Base-by-base conservation (phyloP, 2,797 vertebrate genomes). In the Trachops cirrhosus region DNA sequence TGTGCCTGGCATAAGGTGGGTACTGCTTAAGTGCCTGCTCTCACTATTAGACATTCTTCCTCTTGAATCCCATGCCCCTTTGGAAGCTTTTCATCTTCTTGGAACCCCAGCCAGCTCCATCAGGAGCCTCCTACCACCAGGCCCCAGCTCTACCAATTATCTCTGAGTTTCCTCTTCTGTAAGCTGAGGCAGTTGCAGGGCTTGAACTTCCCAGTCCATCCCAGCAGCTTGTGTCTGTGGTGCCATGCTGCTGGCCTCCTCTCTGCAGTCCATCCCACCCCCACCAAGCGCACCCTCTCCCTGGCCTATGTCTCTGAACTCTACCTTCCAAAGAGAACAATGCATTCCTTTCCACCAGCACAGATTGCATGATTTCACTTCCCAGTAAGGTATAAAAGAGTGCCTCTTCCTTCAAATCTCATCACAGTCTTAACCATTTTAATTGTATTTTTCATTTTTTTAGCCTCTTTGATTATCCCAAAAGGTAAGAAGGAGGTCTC, bases 141-240 rank as follows among this genome's bases (percentile, higher is more conserved):
- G 41, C 4, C 18, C 29, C 21, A 77, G 39, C 48, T 68, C 46
- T 41, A 44, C 26, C 4, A n/a, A 18, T 11, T 34, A 9, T 52
- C 50, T 74, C 29, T 71, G 59, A 57, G 48, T 48, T 89, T 75
- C 50, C 54, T 89, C 21, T 22, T 44, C n/a, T 37, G 48, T 86
- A 37, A 80, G 29, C 12, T 22, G 74, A 95, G 89, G 50, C 57
- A 24, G 37, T 7, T 19, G 26, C 46, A 6, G 29, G 52, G 12
- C 16, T 29, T 62, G 41, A 37, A 19, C 22, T 16, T 32, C 26
- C 24, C 6, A 2, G 32, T 0, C 9, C 39, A 0, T 4, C 48
- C 9, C 54, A 0, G 52, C 0, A 59, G 5, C 37, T 39, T 0
- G 1, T 29, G 57, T 32, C 54, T 29, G 34, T 0, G 1, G 16